phyloP scores from a whole-genome alignment of 2,797 vertebrate genomes.

The Phalloptychus januarius region DNA sequence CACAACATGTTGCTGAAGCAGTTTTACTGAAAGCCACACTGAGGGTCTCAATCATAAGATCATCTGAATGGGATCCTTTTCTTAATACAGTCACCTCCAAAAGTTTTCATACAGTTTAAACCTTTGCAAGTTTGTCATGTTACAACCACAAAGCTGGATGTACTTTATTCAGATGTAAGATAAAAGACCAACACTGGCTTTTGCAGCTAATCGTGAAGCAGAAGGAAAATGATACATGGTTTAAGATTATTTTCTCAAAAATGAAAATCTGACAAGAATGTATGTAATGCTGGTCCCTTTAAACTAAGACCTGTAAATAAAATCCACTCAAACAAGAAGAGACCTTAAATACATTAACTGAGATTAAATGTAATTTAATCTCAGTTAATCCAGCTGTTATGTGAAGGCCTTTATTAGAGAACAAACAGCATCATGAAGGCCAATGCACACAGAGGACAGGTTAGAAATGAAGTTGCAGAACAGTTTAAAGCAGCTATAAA shows the following conservation, averaged over 20 bases:
- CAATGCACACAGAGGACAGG: not conserved
- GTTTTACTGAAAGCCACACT: constrained; percentile 8
- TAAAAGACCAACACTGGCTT: not conserved
- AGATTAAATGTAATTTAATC: not conserved
- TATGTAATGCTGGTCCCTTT: not conserved
- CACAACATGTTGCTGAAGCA: constrained; percentile 3
- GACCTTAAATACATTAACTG: not conserved
- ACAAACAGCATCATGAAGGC: not conserved
- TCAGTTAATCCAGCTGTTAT: not conserved
- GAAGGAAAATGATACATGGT: not conserved
- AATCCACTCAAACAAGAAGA: not conserved
- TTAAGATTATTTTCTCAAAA: not conserved
- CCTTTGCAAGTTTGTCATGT: not conserved
- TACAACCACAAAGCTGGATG: not conserved
- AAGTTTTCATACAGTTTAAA: not conserved
- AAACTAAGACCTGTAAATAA: not conserved
- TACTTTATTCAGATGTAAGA: not conserved
- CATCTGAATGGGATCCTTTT: constrained; percentile 13
- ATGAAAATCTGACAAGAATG: not conserved
- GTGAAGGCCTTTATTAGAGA: not conserved
- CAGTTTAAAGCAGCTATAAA: not conserved
- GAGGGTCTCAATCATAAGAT: not conserved
- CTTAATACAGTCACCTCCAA: constrained; percentile 1
- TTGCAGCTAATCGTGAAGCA: not conserved
- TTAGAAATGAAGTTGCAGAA: not conserved